Percentiles rank a stretch among this genome's conserved stretches.
These are phyloP conservation scores for Tupaia tana DNA, from an alignment of 2,113 vertebrate species.

Conservation along the genomic window DNA sequence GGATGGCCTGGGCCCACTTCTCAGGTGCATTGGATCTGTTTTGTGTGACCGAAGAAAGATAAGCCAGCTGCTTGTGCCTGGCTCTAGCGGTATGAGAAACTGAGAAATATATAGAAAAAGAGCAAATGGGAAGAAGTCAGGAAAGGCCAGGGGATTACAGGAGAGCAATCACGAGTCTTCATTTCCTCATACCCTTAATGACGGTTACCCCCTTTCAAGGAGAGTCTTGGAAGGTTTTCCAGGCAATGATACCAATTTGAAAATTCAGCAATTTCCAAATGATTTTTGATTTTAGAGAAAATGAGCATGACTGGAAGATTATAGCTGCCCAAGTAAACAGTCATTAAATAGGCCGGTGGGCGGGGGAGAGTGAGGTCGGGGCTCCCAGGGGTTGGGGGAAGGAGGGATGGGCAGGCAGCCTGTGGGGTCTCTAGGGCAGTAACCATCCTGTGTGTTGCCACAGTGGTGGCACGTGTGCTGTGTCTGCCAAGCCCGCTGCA, in stretches of 20 bases:
- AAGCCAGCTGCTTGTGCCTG: neutral
- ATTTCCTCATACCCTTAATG: neutral
- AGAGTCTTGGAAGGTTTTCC: neutral
- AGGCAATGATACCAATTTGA: neutral
- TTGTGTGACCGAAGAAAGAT: neutral
- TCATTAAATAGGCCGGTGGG: neutral
- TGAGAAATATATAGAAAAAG: neutral
- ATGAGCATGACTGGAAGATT: neutral
- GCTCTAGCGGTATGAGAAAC: neutral
- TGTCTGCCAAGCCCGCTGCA: neutral
- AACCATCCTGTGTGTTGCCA: too few relatives aligned
- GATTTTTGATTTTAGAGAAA: slow-evolving; percentile 11
- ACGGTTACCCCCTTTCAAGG: neutral
- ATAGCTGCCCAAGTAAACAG: neutral
- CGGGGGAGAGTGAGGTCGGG: neutral
- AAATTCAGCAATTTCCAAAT: neutral
- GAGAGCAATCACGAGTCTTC: neutral
- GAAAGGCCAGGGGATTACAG: neutral
- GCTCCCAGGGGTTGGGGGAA: neutral
- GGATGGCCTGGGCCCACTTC: neutral
- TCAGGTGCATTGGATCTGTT: neutral
- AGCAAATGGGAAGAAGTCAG: neutral
- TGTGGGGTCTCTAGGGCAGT: too few relatives aligned
- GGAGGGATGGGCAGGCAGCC: accelerated
- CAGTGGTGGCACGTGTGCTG: accelerated